Percentiles rank a stretch among this genome's conserved stretches.
These are phyloP conservation scores for Drosophila ambigua DNA, from an alignment of 1,140 invertebrate species.

Conservation along the genomic window DNA sequence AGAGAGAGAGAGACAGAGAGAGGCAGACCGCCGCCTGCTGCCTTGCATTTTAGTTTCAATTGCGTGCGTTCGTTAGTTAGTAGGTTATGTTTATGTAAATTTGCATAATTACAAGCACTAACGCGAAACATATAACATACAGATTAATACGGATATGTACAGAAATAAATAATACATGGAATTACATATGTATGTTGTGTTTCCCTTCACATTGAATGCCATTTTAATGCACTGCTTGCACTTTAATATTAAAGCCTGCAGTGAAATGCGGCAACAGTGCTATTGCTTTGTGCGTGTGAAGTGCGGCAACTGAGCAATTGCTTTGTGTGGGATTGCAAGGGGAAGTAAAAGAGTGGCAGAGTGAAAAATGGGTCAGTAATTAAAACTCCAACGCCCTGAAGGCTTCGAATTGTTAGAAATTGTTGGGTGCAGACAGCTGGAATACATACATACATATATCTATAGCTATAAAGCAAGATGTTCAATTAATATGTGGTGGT, in stretches of 20 bases:
- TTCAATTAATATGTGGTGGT: slow-evolving; percentile 5
- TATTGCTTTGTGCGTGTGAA: slow-evolving; percentile 19
- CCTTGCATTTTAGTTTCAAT: slow-evolving; percentile 65
- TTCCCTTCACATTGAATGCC: too few species aligned
- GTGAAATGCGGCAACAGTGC: slow-evolving; percentile 39
- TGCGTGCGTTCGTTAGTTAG: slow-evolving; percentile 72
- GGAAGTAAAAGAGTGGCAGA: neutral
- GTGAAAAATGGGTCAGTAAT: slow-evolving; percentile 52
- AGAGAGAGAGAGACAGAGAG: slow-evolving; percentile 6
- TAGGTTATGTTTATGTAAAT: slow-evolving; percentile 80
- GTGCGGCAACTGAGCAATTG: slow-evolving; percentile 16
- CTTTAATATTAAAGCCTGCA: neutral
- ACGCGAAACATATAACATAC: neutral
- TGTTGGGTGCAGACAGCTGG: neutral
- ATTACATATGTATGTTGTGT: too few species aligned
- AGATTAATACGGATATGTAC: slow-evolving; percentile 1
- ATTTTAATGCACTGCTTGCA: too few species aligned
- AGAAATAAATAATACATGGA: neutral
- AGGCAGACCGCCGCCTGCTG: slow-evolving; percentile 23
- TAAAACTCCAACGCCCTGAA: slow-evolving; percentile 54
- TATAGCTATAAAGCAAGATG: slow-evolving; percentile 7
- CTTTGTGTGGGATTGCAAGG: slow-evolving; percentile 12
- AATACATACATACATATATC: too few species aligned
- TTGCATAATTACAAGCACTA: slow-evolving; percentile 69
- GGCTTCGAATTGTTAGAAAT: slow-evolving; percentile 41